Base-by-base conservation (phyloP, 2,888 invertebrate species). In the Eilema griseolum region DNA sequence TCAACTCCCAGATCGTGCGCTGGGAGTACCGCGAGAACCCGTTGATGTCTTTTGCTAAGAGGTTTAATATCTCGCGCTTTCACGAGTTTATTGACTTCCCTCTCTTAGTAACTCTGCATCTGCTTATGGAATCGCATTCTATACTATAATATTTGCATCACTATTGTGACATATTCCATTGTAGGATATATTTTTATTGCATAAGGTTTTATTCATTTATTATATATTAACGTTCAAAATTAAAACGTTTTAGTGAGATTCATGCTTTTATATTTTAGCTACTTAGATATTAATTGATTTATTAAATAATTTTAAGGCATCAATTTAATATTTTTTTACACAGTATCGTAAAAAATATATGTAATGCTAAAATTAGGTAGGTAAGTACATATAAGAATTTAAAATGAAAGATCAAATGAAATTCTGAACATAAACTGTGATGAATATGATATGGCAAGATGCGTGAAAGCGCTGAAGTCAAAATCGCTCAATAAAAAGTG, bases 41-140 rank as follows among this genome's bases (percentile, higher is more conserved):
- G 93, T 92, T 93, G 93, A 94, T 92, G 94, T 94, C 94, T 94
- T 94, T 93, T 92, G 84, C 92, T 92, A 83, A 87, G 88, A 90
- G 85, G 84, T 87, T 85, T 86, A 87, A 86, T 85, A 87, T 82
- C 85, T 85, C 86, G 86, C 88, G 87, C 89, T 90, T 89, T 90
- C 88, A 89, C 85, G 87, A 88, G 91, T 91, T 89, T 90, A 85
- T 92, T 91, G 90, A 91, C 90, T 86, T 79, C 85, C 73, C 79
- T 79, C 76, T 70, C 61, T 64, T 33, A 56, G 60, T 52, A 67
- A 88, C 75, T 70, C 73, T 65, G 71, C 57, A 69, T 69, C 69
- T 74, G 74, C 61, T 69, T 69, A 72, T 46, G n/a, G 46, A 46
- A 72, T 69, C 59, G 66, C 33, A 62, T 67, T 66, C 69, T 67